Evolutionary conservation across 2,113 vertebrate species (phyloP).

Genomic region (Argyrosomus japonicus): DNA sequence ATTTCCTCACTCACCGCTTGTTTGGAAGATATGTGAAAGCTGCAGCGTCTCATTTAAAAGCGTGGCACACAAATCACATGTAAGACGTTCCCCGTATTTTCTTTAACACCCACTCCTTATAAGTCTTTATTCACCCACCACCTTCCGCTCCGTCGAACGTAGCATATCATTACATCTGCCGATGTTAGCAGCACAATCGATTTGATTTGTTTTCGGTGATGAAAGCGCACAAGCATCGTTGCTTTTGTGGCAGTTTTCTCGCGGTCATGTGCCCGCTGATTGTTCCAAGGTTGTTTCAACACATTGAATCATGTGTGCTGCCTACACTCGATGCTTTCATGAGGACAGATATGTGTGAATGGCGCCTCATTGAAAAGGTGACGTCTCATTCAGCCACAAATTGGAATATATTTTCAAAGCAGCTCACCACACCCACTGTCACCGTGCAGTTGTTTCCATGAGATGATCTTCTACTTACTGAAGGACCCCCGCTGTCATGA

Average conservation of each 20-base stretch:
- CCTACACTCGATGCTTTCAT: conserved; percentile 18
- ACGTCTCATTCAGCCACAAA: background rate
- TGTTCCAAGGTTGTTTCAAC: conserved; percentile 35
- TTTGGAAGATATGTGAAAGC: background rate
- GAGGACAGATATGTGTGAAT: conserved; percentile 28
- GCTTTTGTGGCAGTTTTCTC: background rate
- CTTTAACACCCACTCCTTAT: background rate
- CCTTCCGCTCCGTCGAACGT: background rate
- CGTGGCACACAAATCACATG: background rate
- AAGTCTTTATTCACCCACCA: background rate
- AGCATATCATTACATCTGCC: background rate
- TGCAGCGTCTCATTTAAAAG: conserved; percentile 6
- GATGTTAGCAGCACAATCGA: background rate
- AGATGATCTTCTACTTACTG: conserved; percentile 39
- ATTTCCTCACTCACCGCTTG: background rate
- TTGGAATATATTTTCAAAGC: conserved; percentile 15
- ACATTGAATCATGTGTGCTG: background rate
- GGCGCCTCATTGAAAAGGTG: background rate
- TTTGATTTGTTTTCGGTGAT: background rate
- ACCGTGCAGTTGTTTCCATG: conserved; percentile 39
- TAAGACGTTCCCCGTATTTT: conserved; percentile 3
- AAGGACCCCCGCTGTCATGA: conserved; percentile 71
- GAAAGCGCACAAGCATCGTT: background rate
- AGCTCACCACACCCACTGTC: conserved; percentile 21
- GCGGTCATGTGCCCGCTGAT: background rate